These are phyloP conservation scores for Malurus alboscapulatus DNA, from an alignment of 2,113 vertebrate genomes.

Conservation along the genomic window DNA sequence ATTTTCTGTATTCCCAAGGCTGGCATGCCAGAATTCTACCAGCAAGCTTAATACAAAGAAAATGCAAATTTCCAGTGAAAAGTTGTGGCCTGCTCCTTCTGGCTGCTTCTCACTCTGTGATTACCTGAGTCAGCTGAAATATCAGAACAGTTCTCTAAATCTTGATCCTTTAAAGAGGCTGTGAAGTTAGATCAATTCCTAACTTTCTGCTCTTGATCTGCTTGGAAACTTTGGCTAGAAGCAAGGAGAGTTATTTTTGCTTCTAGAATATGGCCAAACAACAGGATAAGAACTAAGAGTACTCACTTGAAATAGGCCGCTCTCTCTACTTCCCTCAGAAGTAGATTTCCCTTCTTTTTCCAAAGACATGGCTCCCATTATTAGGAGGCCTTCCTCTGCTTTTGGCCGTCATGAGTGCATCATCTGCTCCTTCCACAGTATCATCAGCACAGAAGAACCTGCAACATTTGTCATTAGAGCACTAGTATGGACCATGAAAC, in stretches of 20 bases:
- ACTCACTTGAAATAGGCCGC: neutral
- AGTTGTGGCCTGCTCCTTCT: neutral
- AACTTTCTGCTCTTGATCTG: neutral
- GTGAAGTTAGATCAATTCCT: neutral
- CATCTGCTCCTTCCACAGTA: neutral
- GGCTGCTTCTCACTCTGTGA: neutral
- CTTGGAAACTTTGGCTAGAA: neutral
- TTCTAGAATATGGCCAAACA: neutral
- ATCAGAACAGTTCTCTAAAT: neutral
- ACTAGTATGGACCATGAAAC: rapidly evolving
- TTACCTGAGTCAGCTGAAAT: neutral
- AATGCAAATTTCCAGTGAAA: neutral
- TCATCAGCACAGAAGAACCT: neutral
- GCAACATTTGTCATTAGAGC: neutral
- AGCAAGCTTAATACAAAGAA: neutral
- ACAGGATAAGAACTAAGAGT: neutral
- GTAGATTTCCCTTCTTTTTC: neutral
- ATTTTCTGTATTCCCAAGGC: neutral
- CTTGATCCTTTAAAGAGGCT: neutral
- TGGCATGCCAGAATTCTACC: neutral
- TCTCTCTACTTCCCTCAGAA: neutral
- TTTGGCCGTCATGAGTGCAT: neutral
- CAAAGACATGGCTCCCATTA: rapidly evolving
- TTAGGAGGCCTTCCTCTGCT: neutral
- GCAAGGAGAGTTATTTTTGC: neutral